These are phyloP conservation scores for Vidua macroura DNA, from an alignment of 2,113 vertebrate species.

Conservation along the genomic window DNA sequence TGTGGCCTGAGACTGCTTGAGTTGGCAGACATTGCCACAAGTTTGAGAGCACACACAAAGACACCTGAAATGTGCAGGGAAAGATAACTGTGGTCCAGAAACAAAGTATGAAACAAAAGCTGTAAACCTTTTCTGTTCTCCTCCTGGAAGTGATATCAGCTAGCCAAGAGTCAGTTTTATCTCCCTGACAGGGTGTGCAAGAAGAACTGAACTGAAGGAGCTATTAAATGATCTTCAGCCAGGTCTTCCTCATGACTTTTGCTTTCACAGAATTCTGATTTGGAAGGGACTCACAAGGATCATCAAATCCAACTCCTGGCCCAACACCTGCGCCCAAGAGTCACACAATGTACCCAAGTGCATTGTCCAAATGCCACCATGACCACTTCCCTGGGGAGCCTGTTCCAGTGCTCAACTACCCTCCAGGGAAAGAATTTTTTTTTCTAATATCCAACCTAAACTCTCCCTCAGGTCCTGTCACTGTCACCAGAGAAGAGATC, in stretches of 20 bases:
- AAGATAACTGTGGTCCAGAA: not conserved
- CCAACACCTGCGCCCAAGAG: not conserved
- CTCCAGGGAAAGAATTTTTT: not conserved
- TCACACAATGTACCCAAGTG: not conserved
- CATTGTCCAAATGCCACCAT: not conserved
- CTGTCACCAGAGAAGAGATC: not conserved
- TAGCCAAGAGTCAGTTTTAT: not conserved
- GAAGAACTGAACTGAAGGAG: not conserved
- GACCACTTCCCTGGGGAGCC: not conserved
- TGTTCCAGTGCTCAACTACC: not conserved
- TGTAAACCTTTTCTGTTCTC: not conserved
- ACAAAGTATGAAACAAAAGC: not conserved
- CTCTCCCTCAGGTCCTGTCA: accelerated
- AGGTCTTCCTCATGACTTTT: not conserved
- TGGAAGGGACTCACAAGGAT: not conserved
- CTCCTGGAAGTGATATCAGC: accelerated
- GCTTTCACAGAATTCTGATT: not conserved
- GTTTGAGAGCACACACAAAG: not conserved
- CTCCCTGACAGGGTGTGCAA: not conserved
- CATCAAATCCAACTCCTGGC: not conserved
- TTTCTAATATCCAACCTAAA: not conserved
- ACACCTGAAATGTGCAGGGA: not conserved
- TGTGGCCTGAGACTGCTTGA: not conserved
- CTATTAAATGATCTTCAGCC: not conserved
- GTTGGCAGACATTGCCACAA: not conserved